Evolutionary conservation across 2,888 invertebrate species (phyloP).

Genomic region (Lepidocyrtoides sp.): DNA sequence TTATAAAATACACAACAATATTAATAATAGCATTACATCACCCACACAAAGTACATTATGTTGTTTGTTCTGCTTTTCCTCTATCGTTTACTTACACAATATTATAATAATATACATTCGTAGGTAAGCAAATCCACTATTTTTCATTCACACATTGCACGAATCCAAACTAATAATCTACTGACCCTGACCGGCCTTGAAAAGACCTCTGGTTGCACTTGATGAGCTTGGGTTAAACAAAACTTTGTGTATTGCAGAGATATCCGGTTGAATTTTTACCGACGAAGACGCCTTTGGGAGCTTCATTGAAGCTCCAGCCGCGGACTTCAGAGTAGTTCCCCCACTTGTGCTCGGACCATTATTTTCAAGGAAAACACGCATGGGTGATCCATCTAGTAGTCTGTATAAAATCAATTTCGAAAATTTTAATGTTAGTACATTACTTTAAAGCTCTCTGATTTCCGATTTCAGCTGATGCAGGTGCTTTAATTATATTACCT

Average conservation of each 20-base stretch:
- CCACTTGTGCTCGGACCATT: constrained; percentile 87
- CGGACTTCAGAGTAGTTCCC: constrained; percentile 84
- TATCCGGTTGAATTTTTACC: constrained; percentile 89
- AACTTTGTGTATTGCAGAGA: constrained; percentile 91
- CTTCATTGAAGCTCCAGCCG: constrained; percentile 85
- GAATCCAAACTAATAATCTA: background rate
- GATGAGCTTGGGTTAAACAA: constrained; percentile 87
- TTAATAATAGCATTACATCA: no score
- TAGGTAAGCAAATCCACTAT: background rate
- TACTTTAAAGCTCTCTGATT: no score
- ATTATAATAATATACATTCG: background rate
- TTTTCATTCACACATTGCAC: background rate
- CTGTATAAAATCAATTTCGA: no score
- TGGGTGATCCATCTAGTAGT: constrained; percentile 95
- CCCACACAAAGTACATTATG: constrained; percentile 1
- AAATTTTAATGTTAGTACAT: background rate
- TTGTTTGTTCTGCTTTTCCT: background rate
- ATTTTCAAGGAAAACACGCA: constrained; percentile 95
- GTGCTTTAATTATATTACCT: constrained; percentile 88
- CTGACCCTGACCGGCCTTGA: constrained; percentile 84
- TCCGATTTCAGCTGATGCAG: background rate
- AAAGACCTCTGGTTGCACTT: constrained; percentile 84
- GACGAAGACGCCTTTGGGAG: constrained; percentile 87
- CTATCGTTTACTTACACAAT: background rate
- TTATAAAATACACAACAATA: no score